Base-by-base conservation (phyloP, 2,888 invertebrate species). In the Sepiola atlantica region DNA sequence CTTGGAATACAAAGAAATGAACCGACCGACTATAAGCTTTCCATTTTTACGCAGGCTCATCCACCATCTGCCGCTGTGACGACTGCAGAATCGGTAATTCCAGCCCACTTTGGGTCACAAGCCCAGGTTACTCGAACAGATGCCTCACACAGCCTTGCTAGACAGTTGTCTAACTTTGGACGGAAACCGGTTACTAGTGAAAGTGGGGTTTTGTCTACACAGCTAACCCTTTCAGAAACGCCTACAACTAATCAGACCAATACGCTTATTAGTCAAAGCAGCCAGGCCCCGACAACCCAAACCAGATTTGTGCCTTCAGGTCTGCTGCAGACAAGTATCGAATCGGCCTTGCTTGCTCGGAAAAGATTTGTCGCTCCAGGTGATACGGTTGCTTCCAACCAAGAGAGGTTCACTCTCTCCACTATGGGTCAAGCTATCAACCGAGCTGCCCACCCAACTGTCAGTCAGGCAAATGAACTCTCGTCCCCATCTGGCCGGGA, bases 1-100 rank as follows among this genome's bases (percentile, higher is more conserved):
- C 92, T 92, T 92, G 92, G 92, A 92, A 55, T 92, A 18, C 55
- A 45, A n/a, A 45, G n/a, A 92, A 92, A 55, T 92, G 55, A 92
- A 18, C 28, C 92, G 28, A 28, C 92, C 45, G 92, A 92, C 32
- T 92, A 92, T 55, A 92, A 92, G n/a, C 92, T 92, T 92, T 92
- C 92, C 54, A 92, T 92, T 92, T 92, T 92, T 92, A 92, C 92
- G 28, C 92, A 92, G 92, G 92, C 92, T 45, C 2, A 54, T 54
- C 28, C 45, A n/a, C 55, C 54, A n/a, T 77, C 77, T 77, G 77
- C n/a, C 77, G 32, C 16, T n/a, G 77, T 77, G 77, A 77, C 77
- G 77, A 77, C 77, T 77, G 77, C 77, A 77, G 77, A 77, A 77
- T 32, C 77, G 1, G 77, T 77, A n/a, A 16, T 16, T 32, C n/a